Evolutionary conservation across 1,140 invertebrate species (phyloP).

Genomic region (Leptinotarsa undecemlineata): DNA sequence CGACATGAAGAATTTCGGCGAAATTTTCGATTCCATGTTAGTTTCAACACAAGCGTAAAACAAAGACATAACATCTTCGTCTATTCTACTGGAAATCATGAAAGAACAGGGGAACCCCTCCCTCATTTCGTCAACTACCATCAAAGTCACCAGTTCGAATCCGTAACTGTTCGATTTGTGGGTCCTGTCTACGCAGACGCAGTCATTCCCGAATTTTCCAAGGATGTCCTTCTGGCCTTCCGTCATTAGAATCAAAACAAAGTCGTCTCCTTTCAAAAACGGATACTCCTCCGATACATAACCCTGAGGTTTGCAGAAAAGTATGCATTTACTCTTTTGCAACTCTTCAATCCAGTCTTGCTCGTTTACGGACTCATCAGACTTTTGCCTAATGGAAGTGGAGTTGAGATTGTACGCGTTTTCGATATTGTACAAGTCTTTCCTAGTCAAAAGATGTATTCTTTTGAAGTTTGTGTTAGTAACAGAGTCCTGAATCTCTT

Average conservation of each 20-base stretch:
- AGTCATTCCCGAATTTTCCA: constrained; percentile 16
- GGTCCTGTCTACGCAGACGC: constrained; percentile 34
- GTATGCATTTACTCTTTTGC: neutral
- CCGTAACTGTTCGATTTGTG: constrained; percentile 25
- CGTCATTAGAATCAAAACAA: constrained; percentile 33
- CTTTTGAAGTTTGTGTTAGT: constrained; percentile 15
- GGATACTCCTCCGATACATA: constrained; percentile 15
- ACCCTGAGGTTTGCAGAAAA: constrained; percentile 28
- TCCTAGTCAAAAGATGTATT: constrained; percentile 33
- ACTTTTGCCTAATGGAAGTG: constrained; percentile 21
- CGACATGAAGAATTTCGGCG: constrained; percentile 37
- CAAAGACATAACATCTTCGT: constrained; percentile 18
- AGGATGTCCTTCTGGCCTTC: constrained; percentile 22
- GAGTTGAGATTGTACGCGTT: constrained; percentile 23
- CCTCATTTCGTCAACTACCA: constrained; percentile 31
- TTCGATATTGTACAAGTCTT: constrained; percentile 36
- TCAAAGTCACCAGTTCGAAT: constrained; percentile 28
- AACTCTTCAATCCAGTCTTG: constrained; percentile 13
- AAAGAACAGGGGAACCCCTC: constrained; percentile 33
- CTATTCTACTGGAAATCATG: constrained; percentile 31
- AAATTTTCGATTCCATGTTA: neutral
- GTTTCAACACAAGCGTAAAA: constrained; percentile 28
- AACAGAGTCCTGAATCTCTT: constrained; percentile 28
- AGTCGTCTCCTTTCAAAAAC: constrained; percentile 24
- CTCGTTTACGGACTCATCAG: constrained; percentile 26